Conservation (phyloP, 2,888 invertebrate genomes). For the Acrobasis consociella region DNA sequence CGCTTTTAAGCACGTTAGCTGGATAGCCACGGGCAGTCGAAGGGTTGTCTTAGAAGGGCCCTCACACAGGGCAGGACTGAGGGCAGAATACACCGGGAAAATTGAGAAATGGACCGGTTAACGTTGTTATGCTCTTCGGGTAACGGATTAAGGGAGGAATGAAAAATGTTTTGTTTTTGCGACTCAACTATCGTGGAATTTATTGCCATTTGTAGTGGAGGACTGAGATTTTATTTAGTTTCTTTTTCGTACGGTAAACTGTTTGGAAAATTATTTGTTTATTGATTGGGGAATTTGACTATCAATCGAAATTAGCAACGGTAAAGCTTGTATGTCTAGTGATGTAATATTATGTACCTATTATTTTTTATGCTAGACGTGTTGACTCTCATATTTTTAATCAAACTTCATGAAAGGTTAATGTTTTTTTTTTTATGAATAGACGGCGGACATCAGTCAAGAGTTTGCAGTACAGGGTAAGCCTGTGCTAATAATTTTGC, state of each 20-base stretch:
- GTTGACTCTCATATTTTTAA: too few relatives aligned
- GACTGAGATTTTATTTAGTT: not conserved
- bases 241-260: not conserved
- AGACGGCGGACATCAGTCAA: too few relatives aligned
- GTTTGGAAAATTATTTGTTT: not conserved
- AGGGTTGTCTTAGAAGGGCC: constrained; percentile 72
- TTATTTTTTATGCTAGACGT: too few relatives aligned
- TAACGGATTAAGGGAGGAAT: constrained; percentile 64
- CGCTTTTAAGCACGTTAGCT: constrained; percentile 17
- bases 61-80: constrained; percentile 35
- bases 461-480: too few relatives aligned
- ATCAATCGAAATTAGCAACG: too few relatives aligned
- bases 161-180: constrained; percentile 73
- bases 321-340: too few relatives aligned
- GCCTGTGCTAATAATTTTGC: too few relatives aligned
- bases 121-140: constrained; percentile 76
- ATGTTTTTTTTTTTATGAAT: too few relatives aligned
- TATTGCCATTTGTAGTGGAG: constrained; percentile 33
- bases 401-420: too few relatives aligned
- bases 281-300: not conserved
- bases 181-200: constrained; percentile 47
- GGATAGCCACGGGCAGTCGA: constrained; percentile 62
- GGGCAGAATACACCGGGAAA: constrained; percentile 39
- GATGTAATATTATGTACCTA: too few relatives aligned
- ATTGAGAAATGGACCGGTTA: constrained; percentile 83